Percentiles rank a stretch among this genome's conserved stretches.
Evolutionary conservation across 2,888 invertebrate species (phyloP).

Genomic region (Crioceris asparagi): DNA sequence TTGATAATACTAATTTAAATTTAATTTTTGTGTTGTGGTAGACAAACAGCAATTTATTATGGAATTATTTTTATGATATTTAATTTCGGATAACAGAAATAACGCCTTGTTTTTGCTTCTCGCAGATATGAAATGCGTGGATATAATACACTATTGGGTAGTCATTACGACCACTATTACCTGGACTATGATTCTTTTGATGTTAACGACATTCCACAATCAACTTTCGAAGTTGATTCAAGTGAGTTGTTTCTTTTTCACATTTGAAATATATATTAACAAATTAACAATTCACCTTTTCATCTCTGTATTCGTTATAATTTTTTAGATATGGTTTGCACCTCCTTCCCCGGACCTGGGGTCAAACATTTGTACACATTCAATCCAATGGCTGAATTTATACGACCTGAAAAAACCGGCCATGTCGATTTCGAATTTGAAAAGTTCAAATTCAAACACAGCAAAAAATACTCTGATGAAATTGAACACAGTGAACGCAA

Average conservation of each 20-base stretch:
- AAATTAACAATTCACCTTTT: neutral
- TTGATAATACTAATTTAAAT: too few relatives aligned
- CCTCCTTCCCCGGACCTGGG: constrained; percentile 81
- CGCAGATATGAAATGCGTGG: constrained; percentile 83
- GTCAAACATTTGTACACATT: constrained; percentile 65
- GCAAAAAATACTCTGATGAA: constrained; percentile 51
- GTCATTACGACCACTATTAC: constrained; percentile 92
- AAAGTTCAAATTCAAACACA: constrained; percentile 62
- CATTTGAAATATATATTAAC: neutral
- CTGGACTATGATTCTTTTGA: constrained; percentile 63
- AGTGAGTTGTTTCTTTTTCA: constrained; percentile 45
- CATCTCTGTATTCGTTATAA: neutral
- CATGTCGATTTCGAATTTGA: constrained; percentile 70
- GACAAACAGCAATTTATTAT: too few relatives aligned
- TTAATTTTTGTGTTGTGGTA: too few relatives aligned
- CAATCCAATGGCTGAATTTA: constrained; percentile 89
- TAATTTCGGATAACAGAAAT: too few relatives aligned
- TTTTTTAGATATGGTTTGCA: constrained; percentile 53
- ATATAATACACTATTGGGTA: constrained; percentile 83
- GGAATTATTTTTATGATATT: too few relatives aligned
- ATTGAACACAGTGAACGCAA: constrained; percentile 60
- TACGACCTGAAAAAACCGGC: constrained; percentile 55
- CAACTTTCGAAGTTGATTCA: constrained; percentile 55
- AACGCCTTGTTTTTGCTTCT: too few relatives aligned
- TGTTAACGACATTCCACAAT: constrained; percentile 54